Percentiles rank a stretch among this genome's conserved stretches.
Conservation (phyloP, 2,797 vertebrate genomes). For the Glyptemys insculpta region DNA sequence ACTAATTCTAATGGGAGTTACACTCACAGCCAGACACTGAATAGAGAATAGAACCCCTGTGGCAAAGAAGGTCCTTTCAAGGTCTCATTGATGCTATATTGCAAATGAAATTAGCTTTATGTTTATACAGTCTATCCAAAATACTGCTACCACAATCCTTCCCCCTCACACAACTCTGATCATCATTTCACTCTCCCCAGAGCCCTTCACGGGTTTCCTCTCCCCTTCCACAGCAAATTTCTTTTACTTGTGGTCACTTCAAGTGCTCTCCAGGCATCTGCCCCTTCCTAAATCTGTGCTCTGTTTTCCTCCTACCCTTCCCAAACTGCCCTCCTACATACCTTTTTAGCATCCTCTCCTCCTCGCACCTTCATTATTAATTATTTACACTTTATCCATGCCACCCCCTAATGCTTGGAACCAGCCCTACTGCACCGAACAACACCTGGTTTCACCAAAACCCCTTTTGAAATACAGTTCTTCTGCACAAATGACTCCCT, state of each 20-base stretch:
- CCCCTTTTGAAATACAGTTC: background rate
- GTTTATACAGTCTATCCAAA: background rate
- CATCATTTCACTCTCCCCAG: background rate
- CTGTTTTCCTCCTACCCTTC: background rate
- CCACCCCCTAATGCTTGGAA: background rate
- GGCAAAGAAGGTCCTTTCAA: background rate
- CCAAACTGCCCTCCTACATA: background rate
- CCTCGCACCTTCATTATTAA: background rate
- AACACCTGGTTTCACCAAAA: background rate
- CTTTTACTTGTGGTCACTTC: fast-evolving
- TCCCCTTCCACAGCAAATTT: background rate
- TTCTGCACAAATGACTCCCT: background rate
- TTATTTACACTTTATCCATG: background rate
- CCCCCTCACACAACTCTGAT: background rate
- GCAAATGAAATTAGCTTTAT: slow-evolving; percentile 3
- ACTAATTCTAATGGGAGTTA: background rate
- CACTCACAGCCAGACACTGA: background rate
- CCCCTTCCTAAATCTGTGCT: background rate
- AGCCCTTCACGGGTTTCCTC: background rate
- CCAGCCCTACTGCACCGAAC: background rate
- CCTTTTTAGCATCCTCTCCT: background rate
- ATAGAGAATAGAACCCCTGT: background rate
- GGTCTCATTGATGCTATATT: background rate
- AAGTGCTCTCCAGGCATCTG: background rate
- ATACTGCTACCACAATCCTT: background rate